phyloP scores from a whole-genome alignment of 2,888 invertebrate species.

The Macrosoma leucophasiata region DNA sequence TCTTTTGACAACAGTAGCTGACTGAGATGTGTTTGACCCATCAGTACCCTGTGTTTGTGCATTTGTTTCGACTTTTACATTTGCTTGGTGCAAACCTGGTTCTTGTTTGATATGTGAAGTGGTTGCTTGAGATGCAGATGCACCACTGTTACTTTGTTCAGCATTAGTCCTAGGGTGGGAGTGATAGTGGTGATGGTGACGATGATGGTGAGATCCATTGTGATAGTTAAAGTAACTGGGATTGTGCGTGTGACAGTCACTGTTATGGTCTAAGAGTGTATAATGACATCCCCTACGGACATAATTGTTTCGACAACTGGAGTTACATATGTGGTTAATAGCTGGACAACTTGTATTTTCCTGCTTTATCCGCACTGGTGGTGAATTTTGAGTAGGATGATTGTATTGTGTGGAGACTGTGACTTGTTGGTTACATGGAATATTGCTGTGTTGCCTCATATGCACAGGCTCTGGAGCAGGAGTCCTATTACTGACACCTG shows the following conservation, averaged over 20 bases:
- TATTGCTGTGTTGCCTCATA: too few relatives aligned
- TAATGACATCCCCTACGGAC: slow-evolving; percentile 11
- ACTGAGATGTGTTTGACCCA: slow-evolving; percentile 19
- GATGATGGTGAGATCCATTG: slow-evolving; percentile 36
- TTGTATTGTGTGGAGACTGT: slow-evolving; percentile 16
- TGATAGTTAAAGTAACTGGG: slow-evolving; percentile 34
- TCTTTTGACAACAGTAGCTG: slow-evolving; percentile 34
- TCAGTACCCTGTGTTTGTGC: slow-evolving; percentile 19
- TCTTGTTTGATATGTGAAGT: slow-evolving; percentile 49
- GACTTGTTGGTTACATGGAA: too few relatives aligned
- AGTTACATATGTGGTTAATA: slow-evolving; percentile 8
- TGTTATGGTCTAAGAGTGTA: slow-evolving; percentile 21
- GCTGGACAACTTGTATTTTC: slow-evolving; percentile 13
- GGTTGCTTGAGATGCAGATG: slow-evolving; percentile 23
- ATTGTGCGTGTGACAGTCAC: slow-evolving; percentile 21
- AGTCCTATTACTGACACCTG: slow-evolving; percentile 25
- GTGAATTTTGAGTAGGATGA: too few relatives aligned
- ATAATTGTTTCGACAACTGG: slow-evolving; percentile 12
- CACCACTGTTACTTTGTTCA: slow-evolving; percentile 4
- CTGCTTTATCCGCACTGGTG: slow-evolving; percentile 29
- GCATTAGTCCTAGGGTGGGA: slow-evolving; percentile 21
- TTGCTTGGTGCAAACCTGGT: slow-evolving; percentile 32
- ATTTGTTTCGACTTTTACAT: slow-evolving; percentile 43
- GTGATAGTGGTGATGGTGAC: slow-evolving; percentile 36
- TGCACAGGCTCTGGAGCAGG: too few relatives aligned